These are phyloP conservation scores for Heliconius himera DNA, from an alignment of 1,140 invertebrate genomes.

Conservation along the genomic window DNA sequence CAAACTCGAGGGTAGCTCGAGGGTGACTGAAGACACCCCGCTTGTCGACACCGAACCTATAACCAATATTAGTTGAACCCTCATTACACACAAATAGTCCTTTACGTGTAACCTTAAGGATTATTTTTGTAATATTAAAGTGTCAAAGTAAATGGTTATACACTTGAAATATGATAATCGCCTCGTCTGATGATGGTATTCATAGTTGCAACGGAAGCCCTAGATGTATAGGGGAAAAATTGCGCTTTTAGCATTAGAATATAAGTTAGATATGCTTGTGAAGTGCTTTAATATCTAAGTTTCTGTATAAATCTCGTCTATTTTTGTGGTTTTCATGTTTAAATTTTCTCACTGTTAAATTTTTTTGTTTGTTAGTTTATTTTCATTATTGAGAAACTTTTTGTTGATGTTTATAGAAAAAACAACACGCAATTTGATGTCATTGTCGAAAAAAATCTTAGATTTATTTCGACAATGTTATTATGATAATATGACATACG, in stretches of 20 bases:
- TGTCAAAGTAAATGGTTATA: constrained; percentile 41
- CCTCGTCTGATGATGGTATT: constrained; percentile 73
- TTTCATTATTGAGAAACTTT: too few relatives aligned
- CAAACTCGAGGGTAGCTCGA: constrained; percentile 61
- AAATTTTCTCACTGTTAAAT: neutral
- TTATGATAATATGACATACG: too few relatives aligned
- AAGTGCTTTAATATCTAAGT: neutral
- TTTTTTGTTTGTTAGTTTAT: too few relatives aligned
- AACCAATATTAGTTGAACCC: neutral
- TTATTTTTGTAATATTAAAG: constrained; percentile 16
- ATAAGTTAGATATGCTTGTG: constrained; percentile 8
- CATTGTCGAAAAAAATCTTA: too few relatives aligned
- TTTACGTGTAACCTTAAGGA: constrained; percentile 8
- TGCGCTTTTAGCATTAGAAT: constrained; percentile 33
- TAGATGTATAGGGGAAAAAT: constrained; percentile 57
- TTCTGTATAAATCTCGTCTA: neutral
- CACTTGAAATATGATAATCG: constrained; percentile 78
- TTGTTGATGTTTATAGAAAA: too few relatives aligned
- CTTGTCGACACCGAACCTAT: constrained; percentile 43
- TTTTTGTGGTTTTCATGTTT: neutral
- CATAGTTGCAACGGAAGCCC: constrained; percentile 73
- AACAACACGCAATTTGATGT: too few relatives aligned
- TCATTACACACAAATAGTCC: neutral
- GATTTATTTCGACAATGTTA: too few relatives aligned
- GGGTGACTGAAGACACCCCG: constrained; percentile 64